A percentile compares a stretch with the other conserved stretches of the same genome.
These are phyloP conservation scores for Intellagama lesueurii DNA, from an alignment of 2,797 vertebrate species.

Conservation along the genomic window DNA sequence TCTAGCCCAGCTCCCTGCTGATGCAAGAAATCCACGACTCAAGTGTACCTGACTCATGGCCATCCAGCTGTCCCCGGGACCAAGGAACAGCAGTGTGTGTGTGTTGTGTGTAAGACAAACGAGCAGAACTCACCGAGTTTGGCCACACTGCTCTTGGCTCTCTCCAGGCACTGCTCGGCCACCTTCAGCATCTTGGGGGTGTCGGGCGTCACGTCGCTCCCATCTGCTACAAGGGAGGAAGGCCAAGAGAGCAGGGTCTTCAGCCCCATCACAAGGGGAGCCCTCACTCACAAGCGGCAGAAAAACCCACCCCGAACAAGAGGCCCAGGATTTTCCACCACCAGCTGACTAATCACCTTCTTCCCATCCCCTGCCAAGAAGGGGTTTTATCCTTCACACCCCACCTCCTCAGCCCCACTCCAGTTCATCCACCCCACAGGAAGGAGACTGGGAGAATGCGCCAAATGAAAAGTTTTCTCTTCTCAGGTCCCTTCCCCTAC, in stretches of 20 bases:
- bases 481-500: not conserved
- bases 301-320: too few relatives aligned
- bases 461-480: not conserved
- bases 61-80: not conserved
- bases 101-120: not conserved
- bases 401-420: too few relatives aligned
- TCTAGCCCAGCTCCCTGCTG: not conserved
- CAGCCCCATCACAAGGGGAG: not conserved
- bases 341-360: too few relatives aligned
- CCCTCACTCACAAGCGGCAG: too few relatives aligned
- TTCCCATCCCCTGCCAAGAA: not conserved
- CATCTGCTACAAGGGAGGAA: constrained; percentile 66
- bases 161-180: constrained; percentile 93
- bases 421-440: too few relatives aligned
- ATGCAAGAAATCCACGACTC: too few relatives aligned
- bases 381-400: too few relatives aligned
- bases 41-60: too few relatives aligned
- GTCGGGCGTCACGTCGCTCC: constrained; percentile 78
- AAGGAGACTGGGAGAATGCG: too few relatives aligned
- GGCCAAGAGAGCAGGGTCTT: not conserved
- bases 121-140: constrained; percentile 72
- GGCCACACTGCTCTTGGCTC: constrained; percentile 87
- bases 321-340: too few relatives aligned
- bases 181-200: constrained; percentile 91
- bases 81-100: not conserved